Evolutionary conservation across 1,140 invertebrate species (phyloP).

Genomic region (Laupala kohalensis): DNA sequence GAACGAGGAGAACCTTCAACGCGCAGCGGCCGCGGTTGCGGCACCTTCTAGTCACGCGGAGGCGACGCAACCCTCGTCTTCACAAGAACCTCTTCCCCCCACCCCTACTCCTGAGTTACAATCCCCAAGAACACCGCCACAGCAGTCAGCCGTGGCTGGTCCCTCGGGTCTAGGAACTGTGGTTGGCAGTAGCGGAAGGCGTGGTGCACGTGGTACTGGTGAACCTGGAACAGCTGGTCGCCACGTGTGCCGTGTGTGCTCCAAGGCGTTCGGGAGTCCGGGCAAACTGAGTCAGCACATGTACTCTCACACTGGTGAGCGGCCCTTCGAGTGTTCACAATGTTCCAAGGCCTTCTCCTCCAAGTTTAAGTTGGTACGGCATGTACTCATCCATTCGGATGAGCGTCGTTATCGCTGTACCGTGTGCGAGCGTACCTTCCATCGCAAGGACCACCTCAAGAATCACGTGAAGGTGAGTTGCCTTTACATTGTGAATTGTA

Average conservation of each 20-base stretch:
- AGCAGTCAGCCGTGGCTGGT: too few relatives aligned
- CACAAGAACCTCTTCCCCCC: too few relatives aligned
- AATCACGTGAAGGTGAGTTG: slow-evolving; percentile 45
- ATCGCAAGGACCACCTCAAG: slow-evolving; percentile 58
- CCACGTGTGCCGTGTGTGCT: slow-evolving; percentile 38
- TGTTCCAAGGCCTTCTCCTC: slow-evolving; percentile 54
- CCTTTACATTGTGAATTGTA: too few relatives aligned
- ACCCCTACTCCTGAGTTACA: too few relatives aligned
- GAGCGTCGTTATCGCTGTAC: slow-evolving; percentile 43
- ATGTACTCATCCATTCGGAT: slow-evolving; percentile 53
- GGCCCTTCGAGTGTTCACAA: slow-evolving; percentile 49
- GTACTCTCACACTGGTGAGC: slow-evolving; percentile 49
- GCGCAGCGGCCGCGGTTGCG: too few relatives aligned
- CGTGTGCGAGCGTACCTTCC: slow-evolving; percentile 54
- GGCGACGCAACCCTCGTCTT: too few relatives aligned
- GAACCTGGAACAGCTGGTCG: not conserved
- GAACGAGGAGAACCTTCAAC: slow-evolving; percentile 14
- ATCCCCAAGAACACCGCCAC: too few relatives aligned
- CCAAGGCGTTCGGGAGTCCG: slow-evolving; percentile 42
- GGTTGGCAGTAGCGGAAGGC: too few relatives aligned
- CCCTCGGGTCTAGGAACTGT: not conserved
- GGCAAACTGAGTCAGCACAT: slow-evolving; percentile 45
- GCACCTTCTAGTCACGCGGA: too few relatives aligned
- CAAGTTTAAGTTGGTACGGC: slow-evolving; percentile 54
- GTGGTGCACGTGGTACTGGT: not conserved